These are phyloP conservation scores for Anseranas semipalmata DNA, from an alignment of 2,113 vertebrate genomes.

Conservation along the genomic window DNA sequence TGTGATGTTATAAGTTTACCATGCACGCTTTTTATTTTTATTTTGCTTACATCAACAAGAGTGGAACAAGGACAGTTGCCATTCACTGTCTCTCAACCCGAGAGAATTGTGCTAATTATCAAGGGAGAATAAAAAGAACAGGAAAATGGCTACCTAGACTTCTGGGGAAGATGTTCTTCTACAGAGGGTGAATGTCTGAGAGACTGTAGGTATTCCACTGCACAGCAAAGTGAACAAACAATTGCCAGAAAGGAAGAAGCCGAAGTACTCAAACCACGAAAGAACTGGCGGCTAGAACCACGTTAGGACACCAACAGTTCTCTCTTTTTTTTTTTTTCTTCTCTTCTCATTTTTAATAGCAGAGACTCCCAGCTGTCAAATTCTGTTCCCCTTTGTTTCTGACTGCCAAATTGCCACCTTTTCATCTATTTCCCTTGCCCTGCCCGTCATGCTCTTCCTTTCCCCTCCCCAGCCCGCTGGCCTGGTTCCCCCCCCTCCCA, in stretches of 20 bases:
- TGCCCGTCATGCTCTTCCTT: background rate
- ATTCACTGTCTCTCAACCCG: background rate
- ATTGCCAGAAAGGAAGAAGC: background rate
- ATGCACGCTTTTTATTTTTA: background rate
- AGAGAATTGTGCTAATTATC: background rate
- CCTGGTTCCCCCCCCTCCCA: background rate
- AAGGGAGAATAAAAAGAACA: background rate
- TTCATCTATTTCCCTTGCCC: background rate
- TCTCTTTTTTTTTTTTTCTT: background rate
- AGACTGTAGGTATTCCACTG: background rate
- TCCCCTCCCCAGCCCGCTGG: background rate
- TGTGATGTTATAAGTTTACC: background rate
- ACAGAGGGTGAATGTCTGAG: background rate
- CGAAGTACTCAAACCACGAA: background rate
- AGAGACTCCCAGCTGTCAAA: background rate
- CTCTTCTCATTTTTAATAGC: background rate
- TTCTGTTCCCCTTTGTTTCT: background rate
- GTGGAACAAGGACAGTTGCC: background rate
- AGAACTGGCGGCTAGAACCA: background rate
- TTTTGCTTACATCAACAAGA: background rate
- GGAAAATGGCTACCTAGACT: background rate
- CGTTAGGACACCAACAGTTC: background rate
- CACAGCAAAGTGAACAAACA: background rate
- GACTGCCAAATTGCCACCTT: background rate
- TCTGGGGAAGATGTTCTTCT: background rate